Conservation (phyloP, 2,113 vertebrate genomes). For the Pandion haliaetus region DNA sequence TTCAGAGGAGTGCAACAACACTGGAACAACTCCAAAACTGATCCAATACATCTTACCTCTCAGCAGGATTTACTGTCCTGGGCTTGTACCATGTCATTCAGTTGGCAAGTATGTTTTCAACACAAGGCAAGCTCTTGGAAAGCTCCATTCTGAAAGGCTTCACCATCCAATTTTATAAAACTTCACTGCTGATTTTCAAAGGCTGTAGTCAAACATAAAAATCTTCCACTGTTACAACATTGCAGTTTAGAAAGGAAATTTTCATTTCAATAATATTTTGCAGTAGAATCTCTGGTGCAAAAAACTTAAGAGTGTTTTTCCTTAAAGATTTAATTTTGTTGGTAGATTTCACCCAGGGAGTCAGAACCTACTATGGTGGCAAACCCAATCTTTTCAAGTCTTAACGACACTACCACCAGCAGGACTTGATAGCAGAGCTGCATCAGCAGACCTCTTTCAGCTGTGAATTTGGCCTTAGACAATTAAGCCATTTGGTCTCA, state of each 20-base stretch:
- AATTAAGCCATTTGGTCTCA: background rate
- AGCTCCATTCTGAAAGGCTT: background rate
- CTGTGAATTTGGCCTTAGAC: background rate
- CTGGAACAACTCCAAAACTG: background rate
- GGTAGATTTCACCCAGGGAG: background rate
- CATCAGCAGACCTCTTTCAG: background rate
- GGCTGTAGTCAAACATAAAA: background rate
- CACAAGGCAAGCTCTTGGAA: background rate
- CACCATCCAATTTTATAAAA: background rate
- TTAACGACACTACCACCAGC: background rate
- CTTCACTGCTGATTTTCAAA: background rate
- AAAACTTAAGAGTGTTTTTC: background rate
- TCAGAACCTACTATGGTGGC: background rate
- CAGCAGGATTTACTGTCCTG: background rate
- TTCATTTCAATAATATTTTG: background rate
- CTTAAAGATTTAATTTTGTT: background rate
- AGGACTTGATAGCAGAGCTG: background rate
- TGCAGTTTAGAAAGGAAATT: background rate
- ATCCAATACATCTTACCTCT: background rate
- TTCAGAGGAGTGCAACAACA: background rate
- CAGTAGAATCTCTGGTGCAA: background rate
- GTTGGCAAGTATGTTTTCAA: background rate
- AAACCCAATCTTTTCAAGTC: background rate
- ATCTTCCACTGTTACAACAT: background rate
- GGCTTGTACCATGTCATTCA: background rate